Percentiles rank a stretch among this genome's conserved stretches.
Evolutionary conservation across 30 jellyfish, hydroid and myxozoan genomes (phyloP).

Genomic region (Hydractinia echinata): DNA sequence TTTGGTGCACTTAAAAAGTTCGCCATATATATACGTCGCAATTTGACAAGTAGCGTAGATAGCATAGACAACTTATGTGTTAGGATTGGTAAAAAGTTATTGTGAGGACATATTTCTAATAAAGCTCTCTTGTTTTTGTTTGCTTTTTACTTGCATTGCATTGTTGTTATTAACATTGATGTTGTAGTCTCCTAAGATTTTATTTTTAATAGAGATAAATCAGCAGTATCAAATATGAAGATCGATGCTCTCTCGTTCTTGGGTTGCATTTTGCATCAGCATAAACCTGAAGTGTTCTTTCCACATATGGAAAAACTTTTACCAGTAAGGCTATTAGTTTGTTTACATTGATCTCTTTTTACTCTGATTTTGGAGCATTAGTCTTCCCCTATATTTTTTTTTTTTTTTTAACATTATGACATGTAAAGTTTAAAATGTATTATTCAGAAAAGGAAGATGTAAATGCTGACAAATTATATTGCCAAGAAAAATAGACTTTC

Average conservation of each 20-base stretch:
- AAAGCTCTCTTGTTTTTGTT: not conserved
- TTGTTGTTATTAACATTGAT: not conserved
- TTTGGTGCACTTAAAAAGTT: not conserved
- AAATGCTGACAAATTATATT: too few relatives aligned
- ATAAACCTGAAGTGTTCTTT: conserved; percentile 55
- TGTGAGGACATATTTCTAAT: too few relatives aligned
- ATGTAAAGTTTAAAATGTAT: not conserved
- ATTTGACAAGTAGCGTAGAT: not conserved
- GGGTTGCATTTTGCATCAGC: conserved; percentile 77
- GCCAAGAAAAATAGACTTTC: too few relatives aligned
- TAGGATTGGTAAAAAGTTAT: too few relatives aligned
- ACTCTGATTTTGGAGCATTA: not conserved
- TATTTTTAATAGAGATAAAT: conserved; percentile 49
- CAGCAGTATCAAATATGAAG: conserved; percentile 84
- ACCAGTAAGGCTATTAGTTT: conserved; percentile 52
- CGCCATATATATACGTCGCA: not conserved
- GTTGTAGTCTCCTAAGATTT: not conserved
- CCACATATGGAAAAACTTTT: conserved; percentile 65
- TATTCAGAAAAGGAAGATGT: too few relatives aligned
- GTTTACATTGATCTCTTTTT: not conserved
- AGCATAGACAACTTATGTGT: too few relatives aligned
- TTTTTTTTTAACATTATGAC: not conserved
- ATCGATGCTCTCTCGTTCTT: conserved; percentile 79
- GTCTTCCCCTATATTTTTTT: not conserved
- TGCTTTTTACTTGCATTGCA: not conserved